A percentile compares a stretch with the other conserved stretches of the same genome.
Evolutionary conservation across 2,888 invertebrate genomes (phyloP).

Genomic region (Acleris emargana): DNA sequence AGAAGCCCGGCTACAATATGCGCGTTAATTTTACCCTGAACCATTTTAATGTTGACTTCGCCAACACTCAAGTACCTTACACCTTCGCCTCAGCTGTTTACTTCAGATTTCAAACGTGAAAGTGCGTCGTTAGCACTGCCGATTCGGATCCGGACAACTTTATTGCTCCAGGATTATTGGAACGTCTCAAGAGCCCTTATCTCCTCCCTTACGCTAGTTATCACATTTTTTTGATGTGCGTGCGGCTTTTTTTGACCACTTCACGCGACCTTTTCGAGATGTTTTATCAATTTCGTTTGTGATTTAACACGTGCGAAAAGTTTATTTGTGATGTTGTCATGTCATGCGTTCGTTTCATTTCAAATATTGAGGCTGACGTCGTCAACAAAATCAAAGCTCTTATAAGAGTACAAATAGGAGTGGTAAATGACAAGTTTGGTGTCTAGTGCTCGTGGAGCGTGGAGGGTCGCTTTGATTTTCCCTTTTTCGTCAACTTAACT

Average conservation of each 20-base stretch:
- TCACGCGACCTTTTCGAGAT: constrained; percentile 51
- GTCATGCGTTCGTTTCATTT: not conserved
- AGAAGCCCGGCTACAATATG: no score
- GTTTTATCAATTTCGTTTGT: constrained; percentile 42
- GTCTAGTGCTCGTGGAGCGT: constrained; percentile 35
- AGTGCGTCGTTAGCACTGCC: constrained; percentile 76
- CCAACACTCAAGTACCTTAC: no score
- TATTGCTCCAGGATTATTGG: constrained; percentile 73
- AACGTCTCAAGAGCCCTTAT: constrained; percentile 62
- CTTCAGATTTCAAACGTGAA: constrained; percentile 41
- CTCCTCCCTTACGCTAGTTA: constrained; percentile 78
- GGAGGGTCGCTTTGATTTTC: constrained; percentile 66
- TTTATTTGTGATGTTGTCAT: not conserved
- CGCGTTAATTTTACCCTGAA: no score
- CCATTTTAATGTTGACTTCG: no score
- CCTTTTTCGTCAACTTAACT: constrained; percentile 55
- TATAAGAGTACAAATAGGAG: not conserved
- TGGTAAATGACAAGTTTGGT: constrained; percentile 22
- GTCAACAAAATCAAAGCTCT: no score
- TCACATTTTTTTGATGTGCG: constrained; percentile 74
- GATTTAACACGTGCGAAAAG: constrained; percentile 17
- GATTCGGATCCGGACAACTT: constrained; percentile 61
- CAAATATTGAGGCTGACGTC: no score
- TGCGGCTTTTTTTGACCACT: constrained; percentile 62
- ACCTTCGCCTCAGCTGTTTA: constrained; percentile 13